Evolutionary conservation across 2,797 vertebrate species (phyloP).

Genomic region (Channa striata): DNA sequence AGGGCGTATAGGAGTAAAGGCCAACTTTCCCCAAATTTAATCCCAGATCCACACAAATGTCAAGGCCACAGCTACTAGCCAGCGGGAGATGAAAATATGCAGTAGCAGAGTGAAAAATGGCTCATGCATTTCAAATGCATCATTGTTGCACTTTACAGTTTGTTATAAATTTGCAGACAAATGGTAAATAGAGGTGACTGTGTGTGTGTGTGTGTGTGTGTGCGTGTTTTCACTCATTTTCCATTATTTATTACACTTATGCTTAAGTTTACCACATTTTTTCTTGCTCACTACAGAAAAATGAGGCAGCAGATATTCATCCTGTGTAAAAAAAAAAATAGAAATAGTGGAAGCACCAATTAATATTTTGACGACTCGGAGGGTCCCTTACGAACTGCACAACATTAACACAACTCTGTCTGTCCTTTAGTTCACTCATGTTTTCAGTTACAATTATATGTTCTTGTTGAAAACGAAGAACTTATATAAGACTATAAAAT

Average conservation of each 20-base stretch:
- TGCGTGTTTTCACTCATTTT: constrained; percentile 9
- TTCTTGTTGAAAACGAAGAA: rapidly evolving
- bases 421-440: neutral
- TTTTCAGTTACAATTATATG: too few relatives aligned
- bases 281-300: neutral
- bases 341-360: neutral
- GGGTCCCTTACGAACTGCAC: neutral
- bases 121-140: constrained; percentile 22
- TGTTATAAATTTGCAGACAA: constrained; percentile 40
- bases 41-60: constrained; percentile 62
- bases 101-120: constrained; percentile 37
- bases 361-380: neutral
- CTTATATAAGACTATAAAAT: neutral
- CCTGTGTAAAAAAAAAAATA: neutral
- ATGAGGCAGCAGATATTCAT: neutral
- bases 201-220: neutral
- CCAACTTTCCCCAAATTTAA: constrained; percentile 64
- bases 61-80: constrained; percentile 42
- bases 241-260: constrained; percentile 3
- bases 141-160: neutral
- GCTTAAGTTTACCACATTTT: neutral
- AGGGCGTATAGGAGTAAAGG: constrained; percentile 49
- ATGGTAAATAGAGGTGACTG: constrained; percentile 18
- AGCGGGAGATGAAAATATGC: constrained; percentile 37
- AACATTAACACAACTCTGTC: neutral